These are phyloP conservation scores for Tricholaema leucomelas DNA, from an alignment of 2,113 vertebrate genomes.

Conservation along the genomic window DNA sequence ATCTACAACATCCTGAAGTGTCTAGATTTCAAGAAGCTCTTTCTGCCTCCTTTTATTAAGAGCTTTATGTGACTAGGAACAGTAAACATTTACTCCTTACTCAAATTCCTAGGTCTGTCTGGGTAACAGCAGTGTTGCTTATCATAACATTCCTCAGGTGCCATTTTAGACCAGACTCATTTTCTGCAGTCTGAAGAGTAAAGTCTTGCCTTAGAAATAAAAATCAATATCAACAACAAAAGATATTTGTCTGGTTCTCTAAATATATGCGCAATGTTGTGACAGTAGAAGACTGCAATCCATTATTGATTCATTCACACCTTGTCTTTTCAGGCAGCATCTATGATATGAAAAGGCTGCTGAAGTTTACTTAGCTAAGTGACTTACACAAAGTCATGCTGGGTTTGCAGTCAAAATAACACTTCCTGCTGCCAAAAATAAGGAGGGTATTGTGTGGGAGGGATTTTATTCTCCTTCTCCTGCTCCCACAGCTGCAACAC, in stretches of 20 bases:
- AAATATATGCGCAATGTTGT: background rate
- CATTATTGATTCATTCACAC: background rate
- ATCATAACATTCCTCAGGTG: background rate
- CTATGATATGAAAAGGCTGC: background rate
- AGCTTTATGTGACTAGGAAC: background rate
- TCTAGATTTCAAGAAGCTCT: background rate
- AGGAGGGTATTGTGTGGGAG: background rate
- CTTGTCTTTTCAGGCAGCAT: background rate
- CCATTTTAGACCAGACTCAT: background rate
- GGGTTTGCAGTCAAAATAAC: background rate
- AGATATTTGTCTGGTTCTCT: background rate
- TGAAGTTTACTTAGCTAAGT: background rate
- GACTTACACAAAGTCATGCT: background rate
- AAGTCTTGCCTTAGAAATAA: background rate
- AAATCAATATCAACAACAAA: background rate
- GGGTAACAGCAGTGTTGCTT: background rate
- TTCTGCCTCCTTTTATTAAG: slow-evolving; percentile 1
- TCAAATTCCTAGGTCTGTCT: background rate
- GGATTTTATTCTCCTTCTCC: background rate
- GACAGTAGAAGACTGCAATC: background rate
- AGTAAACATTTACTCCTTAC: background rate
- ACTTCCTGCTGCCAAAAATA: background rate
- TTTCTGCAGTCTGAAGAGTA: background rate
- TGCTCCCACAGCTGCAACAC: background rate
- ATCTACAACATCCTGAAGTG: background rate